Percentiles rank a stretch among this genome's conserved stretches.
phyloP scores from a whole-genome alignment of 2,888 invertebrate genomes.

The Lithophane leautieri region DNA sequence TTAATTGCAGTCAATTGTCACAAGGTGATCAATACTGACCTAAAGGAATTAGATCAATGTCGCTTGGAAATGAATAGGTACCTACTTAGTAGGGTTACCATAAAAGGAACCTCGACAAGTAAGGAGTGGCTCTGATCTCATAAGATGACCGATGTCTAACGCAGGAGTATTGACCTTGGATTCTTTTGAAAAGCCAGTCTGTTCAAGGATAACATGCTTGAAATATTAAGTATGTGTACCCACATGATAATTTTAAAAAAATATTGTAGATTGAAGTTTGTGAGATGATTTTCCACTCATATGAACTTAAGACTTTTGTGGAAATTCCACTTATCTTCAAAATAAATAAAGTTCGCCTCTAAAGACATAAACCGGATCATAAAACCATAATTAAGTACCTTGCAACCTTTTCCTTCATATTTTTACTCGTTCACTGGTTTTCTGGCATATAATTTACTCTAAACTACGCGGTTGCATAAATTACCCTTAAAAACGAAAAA shows the following conservation, averaged over 20 bases:
- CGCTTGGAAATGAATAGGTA: constrained; percentile 45
- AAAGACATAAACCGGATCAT: constrained; percentile 14
- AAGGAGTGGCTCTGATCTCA: constrained; percentile 70
- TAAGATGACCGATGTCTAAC: constrained; percentile 63
- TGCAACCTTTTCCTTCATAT: constrained; percentile 8
- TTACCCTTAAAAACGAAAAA: constrained; percentile 44
- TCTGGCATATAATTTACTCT: constrained; percentile 34
- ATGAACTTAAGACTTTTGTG: neutral
- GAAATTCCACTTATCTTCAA: neutral
- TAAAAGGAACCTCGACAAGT: constrained; percentile 50
- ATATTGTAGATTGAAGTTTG: neutral
- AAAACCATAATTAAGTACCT: constrained; percentile 29
- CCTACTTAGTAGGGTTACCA: constrained; percentile 40
- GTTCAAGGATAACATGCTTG: constrained; percentile 59
- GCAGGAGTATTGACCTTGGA: constrained; percentile 63
- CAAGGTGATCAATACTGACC: constrained; percentile 60
- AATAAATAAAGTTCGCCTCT: constrained; percentile 6
- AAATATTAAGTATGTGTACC: constrained; percentile 30
- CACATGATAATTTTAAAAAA: constrained; percentile 8
- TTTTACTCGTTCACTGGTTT: constrained; percentile 35
- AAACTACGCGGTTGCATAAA: constrained; percentile 32
- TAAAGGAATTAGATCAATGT: constrained; percentile 60
- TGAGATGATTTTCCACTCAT: neutral
- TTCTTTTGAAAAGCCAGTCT: constrained; percentile 45
- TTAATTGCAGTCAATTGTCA: constrained; percentile 57